phyloP scores from a whole-genome alignment of 2,113 vertebrate species.

The Thinocorus orbignyianus region DNA sequence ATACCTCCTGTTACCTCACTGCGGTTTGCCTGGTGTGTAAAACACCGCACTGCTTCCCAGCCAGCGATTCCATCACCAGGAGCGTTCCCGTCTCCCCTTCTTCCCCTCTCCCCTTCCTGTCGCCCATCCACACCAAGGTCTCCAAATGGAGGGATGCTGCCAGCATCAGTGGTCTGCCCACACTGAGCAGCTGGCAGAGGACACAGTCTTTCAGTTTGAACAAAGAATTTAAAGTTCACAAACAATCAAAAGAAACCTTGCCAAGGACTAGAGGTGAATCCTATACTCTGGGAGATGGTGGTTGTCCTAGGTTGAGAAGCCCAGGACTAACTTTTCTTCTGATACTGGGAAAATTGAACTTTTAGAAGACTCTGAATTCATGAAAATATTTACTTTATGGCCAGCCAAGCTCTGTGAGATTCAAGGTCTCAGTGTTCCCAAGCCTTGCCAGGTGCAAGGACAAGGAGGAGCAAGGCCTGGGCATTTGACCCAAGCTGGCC shows the following conservation, averaged over 20 bases:
- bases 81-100: neutral
- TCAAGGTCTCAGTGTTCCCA: too few species aligned
- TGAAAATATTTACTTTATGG: too few species aligned
- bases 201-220: neutral
- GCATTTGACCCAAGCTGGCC: too few species aligned
- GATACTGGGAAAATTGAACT: too few species aligned
- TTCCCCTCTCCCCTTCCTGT: too few species aligned
- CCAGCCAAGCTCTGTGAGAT: too few species aligned
- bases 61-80: neutral
- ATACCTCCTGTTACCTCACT: neutral
- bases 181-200: neutral
- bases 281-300: neutral
- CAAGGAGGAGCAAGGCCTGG: too few species aligned
- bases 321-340: too few species aligned
- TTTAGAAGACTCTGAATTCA: too few species aligned
- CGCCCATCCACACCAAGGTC: accelerated
- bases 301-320: too few species aligned
- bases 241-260: neutral
- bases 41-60: neutral
- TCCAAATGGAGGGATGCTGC: neutral
- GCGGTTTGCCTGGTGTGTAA: neutral
- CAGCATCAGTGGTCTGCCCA: neutral
- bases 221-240: neutral
- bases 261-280: neutral
- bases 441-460: too few species aligned